A percentile compares a stretch with the other conserved stretches of the same genome.
These are phyloP conservation scores for Cynocephalus volans DNA, from an alignment of 2,113 vertebrate genomes.

Conservation along the genomic window DNA sequence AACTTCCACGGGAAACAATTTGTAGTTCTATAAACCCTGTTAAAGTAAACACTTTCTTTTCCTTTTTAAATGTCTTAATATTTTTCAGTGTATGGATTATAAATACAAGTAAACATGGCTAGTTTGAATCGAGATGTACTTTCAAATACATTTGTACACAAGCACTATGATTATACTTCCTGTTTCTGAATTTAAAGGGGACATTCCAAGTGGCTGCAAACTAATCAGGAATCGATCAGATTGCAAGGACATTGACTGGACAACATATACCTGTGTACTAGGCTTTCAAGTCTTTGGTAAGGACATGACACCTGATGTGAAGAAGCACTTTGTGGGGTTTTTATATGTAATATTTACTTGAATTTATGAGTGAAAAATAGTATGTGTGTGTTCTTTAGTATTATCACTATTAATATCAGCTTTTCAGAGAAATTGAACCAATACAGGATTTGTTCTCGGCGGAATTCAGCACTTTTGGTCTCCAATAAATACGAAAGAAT, in stretches of 20 bases:
- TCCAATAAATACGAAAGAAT: neutral
- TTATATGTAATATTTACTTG: neutral
- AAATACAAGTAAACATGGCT: conserved; percentile 69
- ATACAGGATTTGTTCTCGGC: neutral
- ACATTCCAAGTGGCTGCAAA: conserved; percentile 96
- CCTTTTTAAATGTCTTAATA: conserved; percentile 62
- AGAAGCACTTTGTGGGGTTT: neutral
- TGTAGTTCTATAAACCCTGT: conserved; percentile 50
- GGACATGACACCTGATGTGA: conserved; percentile 70
- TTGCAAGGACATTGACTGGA: conserved; percentile 99
- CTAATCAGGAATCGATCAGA: conserved; percentile 98
- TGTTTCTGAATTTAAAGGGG: conserved; percentile 91
- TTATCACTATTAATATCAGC: neutral
- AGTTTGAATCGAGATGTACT: conserved; percentile 72
- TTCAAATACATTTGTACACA: conserved; percentile 64
- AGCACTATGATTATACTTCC: conserved; percentile 64
- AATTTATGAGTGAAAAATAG: conserved; percentile 31
- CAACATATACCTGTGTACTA: conserved; percentile 97
- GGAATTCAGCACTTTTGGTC: conserved; percentile 20
- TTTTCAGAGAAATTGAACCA: conserved; percentile 48
- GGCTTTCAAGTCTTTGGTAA: conserved; percentile 99
- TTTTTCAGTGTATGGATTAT: conserved; percentile 73
- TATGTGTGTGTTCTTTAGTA: neutral
- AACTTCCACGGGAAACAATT: conserved; percentile 30
- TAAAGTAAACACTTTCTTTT: conserved; percentile 57